phyloP scores from a whole-genome alignment of 2,797 vertebrate species.

The Trichosurus vulpecula region DNA sequence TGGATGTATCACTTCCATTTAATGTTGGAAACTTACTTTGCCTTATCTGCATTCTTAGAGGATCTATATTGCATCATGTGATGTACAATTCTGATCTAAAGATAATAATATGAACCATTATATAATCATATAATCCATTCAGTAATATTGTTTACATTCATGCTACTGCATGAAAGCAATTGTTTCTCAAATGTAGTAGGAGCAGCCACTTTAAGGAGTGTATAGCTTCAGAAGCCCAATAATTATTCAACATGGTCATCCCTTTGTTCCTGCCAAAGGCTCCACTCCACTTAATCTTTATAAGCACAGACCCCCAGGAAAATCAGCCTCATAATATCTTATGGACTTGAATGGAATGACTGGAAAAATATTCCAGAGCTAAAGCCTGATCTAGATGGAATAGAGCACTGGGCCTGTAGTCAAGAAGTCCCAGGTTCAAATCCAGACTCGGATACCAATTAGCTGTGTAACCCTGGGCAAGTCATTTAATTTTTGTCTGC shows the following conservation, averaged over 20 bases:
- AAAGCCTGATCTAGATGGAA: not conserved
- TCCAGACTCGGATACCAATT: not conserved
- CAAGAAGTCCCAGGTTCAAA: not conserved
- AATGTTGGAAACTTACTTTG: too few relatives aligned
- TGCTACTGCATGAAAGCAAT: not conserved
- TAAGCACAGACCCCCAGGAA: not conserved
- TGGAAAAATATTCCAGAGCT: not conserved
- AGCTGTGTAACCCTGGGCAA: not conserved
- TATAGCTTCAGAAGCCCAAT: not conserved
- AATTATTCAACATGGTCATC: not conserved
- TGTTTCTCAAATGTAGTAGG: not conserved
- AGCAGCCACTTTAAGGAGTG: not conserved
- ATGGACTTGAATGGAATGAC: not conserved
- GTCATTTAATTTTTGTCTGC: not conserved
- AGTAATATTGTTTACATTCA: not conserved
- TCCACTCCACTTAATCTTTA: not conserved
- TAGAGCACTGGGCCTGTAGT: not conserved
- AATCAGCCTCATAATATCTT: not conserved
- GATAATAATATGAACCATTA: not conserved
- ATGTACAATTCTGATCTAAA: not conserved
- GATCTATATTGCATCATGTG: too few relatives aligned
- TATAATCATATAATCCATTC: not conserved
- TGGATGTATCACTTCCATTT: too few relatives aligned
- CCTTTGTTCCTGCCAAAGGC: not conserved
- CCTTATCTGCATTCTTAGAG: too few relatives aligned